phyloP scores from a whole-genome alignment of 2,113 vertebrate species.

The Centropristis striata region DNA sequence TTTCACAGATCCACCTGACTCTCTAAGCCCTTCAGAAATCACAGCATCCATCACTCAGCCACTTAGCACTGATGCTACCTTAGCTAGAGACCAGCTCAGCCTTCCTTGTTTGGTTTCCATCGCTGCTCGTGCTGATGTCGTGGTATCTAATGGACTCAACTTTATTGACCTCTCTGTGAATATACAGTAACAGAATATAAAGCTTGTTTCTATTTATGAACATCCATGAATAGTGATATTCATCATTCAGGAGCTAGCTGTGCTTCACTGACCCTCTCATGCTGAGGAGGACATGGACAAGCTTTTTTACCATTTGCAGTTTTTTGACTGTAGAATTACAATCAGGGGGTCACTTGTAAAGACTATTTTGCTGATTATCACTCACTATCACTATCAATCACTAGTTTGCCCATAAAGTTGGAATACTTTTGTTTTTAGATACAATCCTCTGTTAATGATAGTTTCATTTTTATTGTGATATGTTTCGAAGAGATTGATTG shows the following conservation, averaged over 20 bases:
- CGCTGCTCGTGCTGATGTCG: slow-evolving; percentile 29
- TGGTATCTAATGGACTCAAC: slow-evolving; percentile 68
- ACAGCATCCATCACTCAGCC: slow-evolving; percentile 63
- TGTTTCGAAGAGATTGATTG: too few relatives aligned
- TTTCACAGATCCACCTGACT: slow-evolving; percentile 55
- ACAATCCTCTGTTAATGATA: too few relatives aligned
- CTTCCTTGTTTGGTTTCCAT: slow-evolving; percentile 57
- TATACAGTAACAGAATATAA: slow-evolving; percentile 53
- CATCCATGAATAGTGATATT: slow-evolving; percentile 47
- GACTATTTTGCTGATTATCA: slow-evolving; percentile 44
- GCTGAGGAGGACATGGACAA: background rate
- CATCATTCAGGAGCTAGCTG: slow-evolving; percentile 49
- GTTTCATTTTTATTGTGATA: too few relatives aligned
- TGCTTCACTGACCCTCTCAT: slow-evolving; percentile 37
- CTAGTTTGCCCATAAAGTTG: too few relatives aligned
- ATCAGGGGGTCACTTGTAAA: slow-evolving; percentile 13
- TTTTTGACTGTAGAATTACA: slow-evolving; percentile 7
- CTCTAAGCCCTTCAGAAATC: slow-evolving; percentile 37
- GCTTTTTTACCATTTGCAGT: slow-evolving; percentile 33
- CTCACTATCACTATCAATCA: slow-evolving; percentile 38
- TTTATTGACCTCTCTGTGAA: slow-evolving; percentile 68
- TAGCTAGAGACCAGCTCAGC: slow-evolving; percentile 39
- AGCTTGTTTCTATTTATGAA: slow-evolving; percentile 59
- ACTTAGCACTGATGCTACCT: slow-evolving; percentile 52
- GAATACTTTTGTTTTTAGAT: too few relatives aligned